A percentile compares a stretch with the other conserved stretches of the same genome.
These are phyloP conservation scores for Ramphastos sulfuratus DNA, from an alignment of 2,113 vertebrate genomes.

Conservation along the genomic window DNA sequence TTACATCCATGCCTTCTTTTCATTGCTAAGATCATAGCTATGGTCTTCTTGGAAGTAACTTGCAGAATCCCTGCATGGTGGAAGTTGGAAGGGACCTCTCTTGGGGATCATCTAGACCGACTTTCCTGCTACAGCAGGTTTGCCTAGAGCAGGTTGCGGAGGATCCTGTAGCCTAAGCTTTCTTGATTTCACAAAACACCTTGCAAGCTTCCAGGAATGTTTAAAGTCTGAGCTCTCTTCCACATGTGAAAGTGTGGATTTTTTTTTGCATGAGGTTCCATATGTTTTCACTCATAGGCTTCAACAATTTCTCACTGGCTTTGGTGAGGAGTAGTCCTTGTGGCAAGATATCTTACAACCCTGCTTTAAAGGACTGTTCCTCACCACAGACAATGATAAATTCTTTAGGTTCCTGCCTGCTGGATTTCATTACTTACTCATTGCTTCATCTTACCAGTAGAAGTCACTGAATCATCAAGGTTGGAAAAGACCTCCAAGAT, in stretches of 20 bases:
- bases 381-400: background rate
- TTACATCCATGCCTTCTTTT: background rate
- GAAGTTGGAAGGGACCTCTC: no score
- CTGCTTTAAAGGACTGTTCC: background rate
- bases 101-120: no score
- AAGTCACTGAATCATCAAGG: no score
- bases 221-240: background rate
- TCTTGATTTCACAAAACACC: background rate
- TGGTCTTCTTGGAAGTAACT: background rate
- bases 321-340: background rate
- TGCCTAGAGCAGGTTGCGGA: no score
- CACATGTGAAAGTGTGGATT: background rate
- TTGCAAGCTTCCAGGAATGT: background rate
- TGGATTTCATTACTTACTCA: background rate
- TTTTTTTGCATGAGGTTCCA: background rate
- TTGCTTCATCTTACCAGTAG: background rate
- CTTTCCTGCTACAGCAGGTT: no score
- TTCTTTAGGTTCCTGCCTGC: background rate
- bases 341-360: background rate
- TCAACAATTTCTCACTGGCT: background rate
- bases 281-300: background rate
- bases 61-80: no score
- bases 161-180: background rate
- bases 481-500: no score
- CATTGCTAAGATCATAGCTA: background rate